Percentiles rank a stretch among this genome's conserved stretches.
Conservation (phyloP, 2,888 invertebrate genomes). For the Drosophila nr. perissopoda region DNA sequence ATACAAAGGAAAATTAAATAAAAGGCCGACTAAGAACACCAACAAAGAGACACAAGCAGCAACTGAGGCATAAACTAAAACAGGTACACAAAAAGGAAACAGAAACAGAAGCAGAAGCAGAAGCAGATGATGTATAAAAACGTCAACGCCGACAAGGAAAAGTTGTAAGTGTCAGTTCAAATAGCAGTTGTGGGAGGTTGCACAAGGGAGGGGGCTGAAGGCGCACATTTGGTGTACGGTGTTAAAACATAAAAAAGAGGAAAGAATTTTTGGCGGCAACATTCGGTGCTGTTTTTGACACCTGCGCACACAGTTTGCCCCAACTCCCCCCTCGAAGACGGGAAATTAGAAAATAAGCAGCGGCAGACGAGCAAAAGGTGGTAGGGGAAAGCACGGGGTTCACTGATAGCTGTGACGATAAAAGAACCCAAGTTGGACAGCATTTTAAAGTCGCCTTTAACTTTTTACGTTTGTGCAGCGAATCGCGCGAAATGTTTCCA, state of each 20-base stretch:
- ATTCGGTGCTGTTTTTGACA: slow-evolving; percentile 71
- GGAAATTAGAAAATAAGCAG: slow-evolving; percentile 79
- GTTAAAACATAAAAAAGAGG: slow-evolving; percentile 63
- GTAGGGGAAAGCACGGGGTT: background rate
- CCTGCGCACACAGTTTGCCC: slow-evolving; percentile 65
- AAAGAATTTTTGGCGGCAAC: slow-evolving; percentile 60
- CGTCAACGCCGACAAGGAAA: slow-evolving; percentile 68
- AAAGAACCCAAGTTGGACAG: slow-evolving; percentile 43
- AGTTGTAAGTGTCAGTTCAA: slow-evolving; percentile 74
- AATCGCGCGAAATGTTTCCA: slow-evolving; percentile 39
- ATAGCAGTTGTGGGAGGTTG: slow-evolving; percentile 31
- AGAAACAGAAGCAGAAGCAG: slow-evolving; percentile 29
- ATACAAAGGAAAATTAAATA: slow-evolving; percentile 58
- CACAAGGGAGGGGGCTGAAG: background rate
- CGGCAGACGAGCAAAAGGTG: slow-evolving; percentile 14
- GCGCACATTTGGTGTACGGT: slow-evolving; percentile 44
- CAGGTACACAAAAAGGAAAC: slow-evolving; percentile 11
- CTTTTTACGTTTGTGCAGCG: slow-evolving; percentile 42
- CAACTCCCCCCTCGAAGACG: slow-evolving; percentile 36
- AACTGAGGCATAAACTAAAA: slow-evolving; percentile 35
- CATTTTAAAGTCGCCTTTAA: slow-evolving; percentile 49
- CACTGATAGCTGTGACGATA: slow-evolving; percentile 47
- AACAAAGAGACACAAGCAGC: slow-evolving; percentile 12
- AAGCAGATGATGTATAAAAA: slow-evolving; percentile 75
- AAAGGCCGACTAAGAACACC: slow-evolving; percentile 32